Conservation (phyloP, 2,888 invertebrate species). For the Tiliacea citrago region DNA sequence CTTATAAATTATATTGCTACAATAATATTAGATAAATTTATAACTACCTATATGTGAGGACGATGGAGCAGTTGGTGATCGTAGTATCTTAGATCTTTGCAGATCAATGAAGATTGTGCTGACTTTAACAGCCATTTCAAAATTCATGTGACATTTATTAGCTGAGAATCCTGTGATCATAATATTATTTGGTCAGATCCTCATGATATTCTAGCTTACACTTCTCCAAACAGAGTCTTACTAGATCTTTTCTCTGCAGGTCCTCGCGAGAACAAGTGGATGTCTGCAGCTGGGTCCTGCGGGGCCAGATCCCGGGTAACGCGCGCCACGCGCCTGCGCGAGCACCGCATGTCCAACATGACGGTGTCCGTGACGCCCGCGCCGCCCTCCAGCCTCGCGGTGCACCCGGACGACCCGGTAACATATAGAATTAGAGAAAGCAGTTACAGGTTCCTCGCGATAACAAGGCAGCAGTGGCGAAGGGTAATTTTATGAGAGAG, state of each 20-base stretch:
- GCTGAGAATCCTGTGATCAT: not conserved
- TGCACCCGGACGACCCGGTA: slow-evolving; percentile 80
- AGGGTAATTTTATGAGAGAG: no score
- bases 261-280: slow-evolving; percentile 89
- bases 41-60: no score
- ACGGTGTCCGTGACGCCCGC: slow-evolving; percentile 89
- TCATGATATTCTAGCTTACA: not conserved
- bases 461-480: no score
- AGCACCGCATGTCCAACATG: slow-evolving; percentile 90
- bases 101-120: not conserved
- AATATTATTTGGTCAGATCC: not conserved
- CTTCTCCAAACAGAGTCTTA: not conserved
- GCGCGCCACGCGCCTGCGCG: slow-evolving; percentile 84
- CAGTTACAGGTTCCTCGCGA: not conserved
- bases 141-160: not conserved
- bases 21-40: no score
- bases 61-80: not conserved
- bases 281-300: slow-evolving; percentile 83
- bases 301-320: slow-evolving; percentile 81
- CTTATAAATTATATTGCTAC: no score
- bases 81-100: not conserved
- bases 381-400: slow-evolving; percentile 71
- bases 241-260: slow-evolving; percentile 67
- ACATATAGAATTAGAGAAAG: slow-evolving; percentile 9
- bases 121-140: not conserved